phyloP scores from a whole-genome alignment of 2,113 vertebrate species.

The Pelodiscus sinensis region DNA sequence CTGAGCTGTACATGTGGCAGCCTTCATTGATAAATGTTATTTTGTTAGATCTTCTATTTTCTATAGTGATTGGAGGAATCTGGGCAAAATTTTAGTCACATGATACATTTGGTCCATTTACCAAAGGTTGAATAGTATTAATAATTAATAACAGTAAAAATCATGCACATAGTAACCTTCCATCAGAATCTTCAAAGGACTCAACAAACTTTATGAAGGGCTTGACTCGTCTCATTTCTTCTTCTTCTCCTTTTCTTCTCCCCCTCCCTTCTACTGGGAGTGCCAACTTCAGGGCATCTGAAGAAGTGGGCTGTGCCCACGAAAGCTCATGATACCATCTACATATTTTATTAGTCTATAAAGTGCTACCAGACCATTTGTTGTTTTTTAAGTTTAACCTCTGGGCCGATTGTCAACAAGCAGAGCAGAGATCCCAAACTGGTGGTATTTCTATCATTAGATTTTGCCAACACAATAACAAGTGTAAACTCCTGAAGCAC shows the following conservation, averaged over 20 bases:
- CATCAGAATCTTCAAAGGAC: not conserved
- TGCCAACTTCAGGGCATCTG: not conserved
- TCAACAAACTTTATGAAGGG: constrained; percentile 16
- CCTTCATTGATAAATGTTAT: constrained; percentile 67
- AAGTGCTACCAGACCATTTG: too few relatives aligned
- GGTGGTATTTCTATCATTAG: not conserved
- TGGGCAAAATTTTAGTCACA: not conserved
- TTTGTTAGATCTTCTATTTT: constrained; percentile 70
- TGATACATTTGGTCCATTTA: constrained; percentile 30
- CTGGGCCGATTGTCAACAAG: not conserved
- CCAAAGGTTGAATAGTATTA: constrained; percentile 34
- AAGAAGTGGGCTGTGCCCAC: too few relatives aligned
- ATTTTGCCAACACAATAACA: not conserved
- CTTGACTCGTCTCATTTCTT: not conserved
- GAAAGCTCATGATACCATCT: too few relatives aligned
- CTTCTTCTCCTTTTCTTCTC: not conserved
- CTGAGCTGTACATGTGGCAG: constrained; percentile 67
- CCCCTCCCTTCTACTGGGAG: not conserved
- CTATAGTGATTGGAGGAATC: constrained; percentile 20
- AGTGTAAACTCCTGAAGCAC: not conserved
- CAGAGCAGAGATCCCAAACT: not conserved
- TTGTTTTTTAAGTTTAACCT: too few relatives aligned
- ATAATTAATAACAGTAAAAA: constrained; percentile 1
- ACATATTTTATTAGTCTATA: not conserved
- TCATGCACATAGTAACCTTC: not conserved